Evolutionary conservation across 1,140 invertebrate species (phyloP).

Genomic region (Pogonomyrmex barbatus): DNA sequence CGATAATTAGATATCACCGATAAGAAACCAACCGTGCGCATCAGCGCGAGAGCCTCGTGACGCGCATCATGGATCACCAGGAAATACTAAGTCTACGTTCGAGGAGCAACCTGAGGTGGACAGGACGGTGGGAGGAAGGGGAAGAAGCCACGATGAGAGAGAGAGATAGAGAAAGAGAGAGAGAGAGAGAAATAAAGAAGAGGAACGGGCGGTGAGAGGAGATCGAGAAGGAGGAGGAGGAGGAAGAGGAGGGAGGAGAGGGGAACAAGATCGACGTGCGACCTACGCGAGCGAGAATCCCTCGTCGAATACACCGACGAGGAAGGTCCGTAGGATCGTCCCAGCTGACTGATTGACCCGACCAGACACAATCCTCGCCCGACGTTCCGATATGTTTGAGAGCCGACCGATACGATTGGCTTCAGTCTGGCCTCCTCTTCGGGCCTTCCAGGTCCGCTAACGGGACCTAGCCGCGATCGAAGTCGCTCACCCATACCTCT

Average conservation of each 20-base stretch:
- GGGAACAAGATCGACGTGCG: slow-evolving; percentile 43
- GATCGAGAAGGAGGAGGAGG: background rate
- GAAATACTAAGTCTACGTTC: slow-evolving; percentile 64
- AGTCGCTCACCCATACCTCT: slow-evolving; percentile 69
- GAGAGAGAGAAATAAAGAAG: slow-evolving; percentile 48
- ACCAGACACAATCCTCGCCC: slow-evolving; percentile 54
- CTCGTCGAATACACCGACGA: background rate
- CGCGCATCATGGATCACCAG: slow-evolving; percentile 65
- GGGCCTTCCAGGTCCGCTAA: slow-evolving; percentile 85
- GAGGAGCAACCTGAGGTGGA: slow-evolving; percentile 33
- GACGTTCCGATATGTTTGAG: slow-evolving; percentile 65
- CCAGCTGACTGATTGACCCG: slow-evolving; percentile 62
- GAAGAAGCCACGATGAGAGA: slow-evolving; percentile 26
- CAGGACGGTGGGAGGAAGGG: slow-evolving; percentile 37
- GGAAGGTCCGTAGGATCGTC: slow-evolving; percentile 43
- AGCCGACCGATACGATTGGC: slow-evolving; percentile 68
- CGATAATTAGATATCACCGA: slow-evolving; percentile 29
- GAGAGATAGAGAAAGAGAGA: background rate
- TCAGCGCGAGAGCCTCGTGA: slow-evolving; percentile 57
- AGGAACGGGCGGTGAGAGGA: background rate
- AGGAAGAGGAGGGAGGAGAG: background rate
- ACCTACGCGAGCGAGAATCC: slow-evolving; percentile 42
- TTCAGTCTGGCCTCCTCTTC: slow-evolving; percentile 61
- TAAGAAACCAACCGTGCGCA: slow-evolving; percentile 40
- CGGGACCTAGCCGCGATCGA: slow-evolving; percentile 77